Base-by-base conservation (phyloP, 2,888 invertebrate species). In the Brachycybe producta region DNA sequence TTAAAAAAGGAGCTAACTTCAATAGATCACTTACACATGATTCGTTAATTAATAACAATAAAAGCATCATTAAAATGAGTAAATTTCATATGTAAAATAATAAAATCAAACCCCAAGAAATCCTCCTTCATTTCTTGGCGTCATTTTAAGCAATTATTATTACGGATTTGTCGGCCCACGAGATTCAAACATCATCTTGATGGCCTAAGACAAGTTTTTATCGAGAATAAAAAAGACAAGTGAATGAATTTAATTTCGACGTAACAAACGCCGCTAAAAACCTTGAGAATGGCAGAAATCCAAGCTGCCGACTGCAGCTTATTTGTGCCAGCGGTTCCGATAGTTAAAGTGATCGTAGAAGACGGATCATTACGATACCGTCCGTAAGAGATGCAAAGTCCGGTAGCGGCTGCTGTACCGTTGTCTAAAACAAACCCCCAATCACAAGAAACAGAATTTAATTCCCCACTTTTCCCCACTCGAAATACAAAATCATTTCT, bases 271-370 rank as follows among this genome's bases (percentile, higher is more conserved):
- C 34, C 5, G 32, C 17, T 19, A 47, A 24, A 19, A 43, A 49
- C 49, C 43, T 49, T 49, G n/a, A 44, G 19, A 4, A 49, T 24
- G 13, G 49, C 49, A 11, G 43, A 41, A 5, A 49, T 49, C 49
- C 49, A 49, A 45, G 43, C 40, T 3, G 40, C 30, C 5, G 21
- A n/a, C 23, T 49, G 49, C n/a, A 2, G 27, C 21, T 26, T 46
- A 23, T 43, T 44, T 8, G 41, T 24, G 11, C 32, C 19, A 2
- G 40, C 3, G 11, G 43, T 5, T 26, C 23, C 21, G 5, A 49
- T 32, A 11, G 49, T 42, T 13, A 49, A 27, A 11, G 5, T 40
- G 3, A 49, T 26, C 15, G 41, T 21, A 23, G 21, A 43, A 15
- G 32, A 30, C 15, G 32, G 42, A 32, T 13, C 48, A 13, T 30